phyloP scores from a whole-genome alignment of 2,888 invertebrate species.

The Dicyrtomina minuta region DNA sequence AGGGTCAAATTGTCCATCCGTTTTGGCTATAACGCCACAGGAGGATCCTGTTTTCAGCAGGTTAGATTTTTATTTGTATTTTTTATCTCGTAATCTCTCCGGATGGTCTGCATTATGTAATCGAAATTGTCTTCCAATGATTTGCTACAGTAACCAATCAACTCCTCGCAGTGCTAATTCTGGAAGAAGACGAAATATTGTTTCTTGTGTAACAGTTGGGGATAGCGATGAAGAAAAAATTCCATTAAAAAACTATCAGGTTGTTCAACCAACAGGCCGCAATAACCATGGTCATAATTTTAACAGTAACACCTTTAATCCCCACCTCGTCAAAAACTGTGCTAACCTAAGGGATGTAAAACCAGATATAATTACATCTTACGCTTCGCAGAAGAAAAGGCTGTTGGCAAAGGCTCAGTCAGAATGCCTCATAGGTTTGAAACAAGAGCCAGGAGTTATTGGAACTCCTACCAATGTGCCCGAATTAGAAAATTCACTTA shows the following conservation, averaged over 20 bases:
- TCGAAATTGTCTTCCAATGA: background rate
- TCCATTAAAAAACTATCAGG: conserved; percentile 56
- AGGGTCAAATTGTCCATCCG: conserved; percentile 54
- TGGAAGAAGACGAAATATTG: conserved; percentile 62
- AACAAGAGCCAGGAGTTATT: conserved; percentile 49
- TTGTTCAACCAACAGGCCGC: background rate
- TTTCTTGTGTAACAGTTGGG: conserved; percentile 75
- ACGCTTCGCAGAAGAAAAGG: conserved; percentile 79
- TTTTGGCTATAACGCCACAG: conserved; percentile 54
- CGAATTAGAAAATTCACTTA: conserved; percentile 35
- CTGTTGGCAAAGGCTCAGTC: conserved; percentile 82
- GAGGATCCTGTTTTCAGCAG: conserved; percentile 53
- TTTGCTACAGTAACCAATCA: conserved; percentile 44
- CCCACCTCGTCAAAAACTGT: conserved; percentile 13
- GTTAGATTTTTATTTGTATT: too few relatives aligned
- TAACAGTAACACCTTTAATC: conserved; percentile 30
- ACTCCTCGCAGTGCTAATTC: conserved; percentile 50
- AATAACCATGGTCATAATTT: background rate
- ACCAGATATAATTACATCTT: conserved; percentile 49
- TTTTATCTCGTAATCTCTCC: too few relatives aligned
- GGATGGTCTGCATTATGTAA: too few relatives aligned
- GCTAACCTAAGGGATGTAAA: conserved; percentile 46
- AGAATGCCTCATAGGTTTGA: conserved; percentile 60
- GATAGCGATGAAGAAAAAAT: conserved; percentile 72
- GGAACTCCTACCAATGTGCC: conserved; percentile 21